Evolutionary conservation across 2,113 vertebrate species (phyloP), one percentile per base, ranked within the genome.

Genomic region (Myrmecobius fasciatus): DNA sequence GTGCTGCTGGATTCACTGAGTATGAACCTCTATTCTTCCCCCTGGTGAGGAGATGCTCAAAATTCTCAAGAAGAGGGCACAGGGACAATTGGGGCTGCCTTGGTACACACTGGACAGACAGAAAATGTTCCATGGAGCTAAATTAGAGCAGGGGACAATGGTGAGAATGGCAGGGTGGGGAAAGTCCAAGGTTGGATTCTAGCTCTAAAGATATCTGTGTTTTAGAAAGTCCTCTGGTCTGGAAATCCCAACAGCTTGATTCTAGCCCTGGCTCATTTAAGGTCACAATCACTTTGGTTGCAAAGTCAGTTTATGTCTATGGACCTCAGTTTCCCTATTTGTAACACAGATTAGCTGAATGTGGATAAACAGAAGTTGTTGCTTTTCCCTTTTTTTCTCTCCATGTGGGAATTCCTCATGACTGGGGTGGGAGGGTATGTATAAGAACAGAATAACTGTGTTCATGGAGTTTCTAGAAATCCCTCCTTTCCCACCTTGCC

Each of bases 301-400:
- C 12, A 56, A 93, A 10, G 28, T 31, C 52, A 91, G 0, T 43
- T 2, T 89, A 54, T 6, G 20, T 31, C 47, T 93, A 43, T 43
- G 46, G 51, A 22, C 89, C 91, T 92, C 67, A 90, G 17, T 89
- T 93, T 93, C 51, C 51, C 93, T 60, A 83, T 75, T 91, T 94
- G 31, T 47, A 89, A 94, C 54, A 89, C 94, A 8, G 93, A 93
- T 52, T n/a, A 75, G 60, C 60, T 75, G 36, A 75, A 36, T 67
- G 60, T 36, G 31, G 12, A 67, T 67, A 67, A 36, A 75, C n/a
- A 75, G 36, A 75, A 75, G 36, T n/a, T 20, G 17, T n/a, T 43
- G 1, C 17, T 83, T 43, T 83, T 22, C n/a, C 67, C 67, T 83
- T 54, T 20, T 75, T 83, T 43, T 83, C n/a, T 83, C n/a, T 24